Evolutionary conservation across 2,113 vertebrate species (phyloP).

Genomic region (Boleophthalmus pectinirostris): DNA sequence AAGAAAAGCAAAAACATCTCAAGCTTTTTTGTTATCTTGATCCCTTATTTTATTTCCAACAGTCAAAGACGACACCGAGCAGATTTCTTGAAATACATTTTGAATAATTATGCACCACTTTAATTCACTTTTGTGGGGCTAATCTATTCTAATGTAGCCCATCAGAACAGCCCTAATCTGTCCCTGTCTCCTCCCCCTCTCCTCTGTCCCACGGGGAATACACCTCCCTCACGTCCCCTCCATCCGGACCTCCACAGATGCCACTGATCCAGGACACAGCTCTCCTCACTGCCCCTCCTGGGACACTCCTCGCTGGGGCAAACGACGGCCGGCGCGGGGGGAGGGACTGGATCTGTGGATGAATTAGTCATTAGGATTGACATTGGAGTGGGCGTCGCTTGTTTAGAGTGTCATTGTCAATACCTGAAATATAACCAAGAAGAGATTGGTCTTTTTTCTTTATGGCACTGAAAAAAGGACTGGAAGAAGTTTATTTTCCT

Average conservation of each 20-base stretch:
- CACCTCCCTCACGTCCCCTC: constrained; percentile 45
- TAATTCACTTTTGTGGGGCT: neutral
- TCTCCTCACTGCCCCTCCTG: constrained; percentile 52
- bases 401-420: constrained; percentile 50
- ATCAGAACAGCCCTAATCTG: neutral
- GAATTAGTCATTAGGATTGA: constrained; percentile 81
- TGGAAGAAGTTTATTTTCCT: no score
- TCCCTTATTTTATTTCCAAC: no score
- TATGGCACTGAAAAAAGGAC: no score
- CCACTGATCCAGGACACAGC: constrained; percentile 65
- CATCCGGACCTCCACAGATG: constrained; percentile 62
- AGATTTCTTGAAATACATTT: neutral
- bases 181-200: neutral
- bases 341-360: constrained; percentile 68
- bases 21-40: no score
- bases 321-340: constrained; percentile 48
- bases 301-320: constrained; percentile 46
- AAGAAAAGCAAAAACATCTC: no score
- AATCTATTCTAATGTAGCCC: neutral
- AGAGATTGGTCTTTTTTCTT: neutral
- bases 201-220: constrained; percentile 63
- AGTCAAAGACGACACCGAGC: neutral
- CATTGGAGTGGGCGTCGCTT: constrained; percentile 51
- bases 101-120: neutral
- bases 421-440: neutral